phyloP scores from a whole-genome alignment of 1,140 invertebrate genomes.

The Sarcophaga bullata region DNA sequence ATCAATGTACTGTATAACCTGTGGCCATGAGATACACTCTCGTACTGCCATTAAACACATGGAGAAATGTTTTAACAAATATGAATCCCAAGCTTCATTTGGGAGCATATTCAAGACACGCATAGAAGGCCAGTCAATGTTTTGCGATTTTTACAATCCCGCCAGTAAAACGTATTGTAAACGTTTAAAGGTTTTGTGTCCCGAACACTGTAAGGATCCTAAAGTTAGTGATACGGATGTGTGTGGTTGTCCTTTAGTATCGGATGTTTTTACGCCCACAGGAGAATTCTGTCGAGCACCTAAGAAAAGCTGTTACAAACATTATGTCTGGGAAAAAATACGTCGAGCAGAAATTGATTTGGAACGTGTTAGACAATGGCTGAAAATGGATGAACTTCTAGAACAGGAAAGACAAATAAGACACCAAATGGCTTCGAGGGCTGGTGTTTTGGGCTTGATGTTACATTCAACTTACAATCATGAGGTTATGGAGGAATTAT shows the following conservation, averaged over 20 bases:
- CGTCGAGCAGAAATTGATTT: slow-evolving; percentile 87
- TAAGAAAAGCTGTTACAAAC: slow-evolving; percentile 91
- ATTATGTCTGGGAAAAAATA: slow-evolving; percentile 96
- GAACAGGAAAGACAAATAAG: slow-evolving; percentile 93
- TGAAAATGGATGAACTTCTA: slow-evolving; percentile 94
- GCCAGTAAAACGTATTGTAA: slow-evolving; percentile 95
- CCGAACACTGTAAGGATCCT: slow-evolving; percentile 97
- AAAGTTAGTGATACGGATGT: slow-evolving; percentile 86
- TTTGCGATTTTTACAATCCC: slow-evolving; percentile 96
- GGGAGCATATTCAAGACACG: slow-evolving; percentile 93
- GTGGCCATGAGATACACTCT: slow-evolving; percentile 92
- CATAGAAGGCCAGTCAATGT: slow-evolving; percentile 94
- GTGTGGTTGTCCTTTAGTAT: slow-evolving; percentile 91
- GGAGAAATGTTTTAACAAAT: slow-evolving; percentile 97
- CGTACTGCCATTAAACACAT: slow-evolving; percentile 91
- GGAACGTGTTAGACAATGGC: slow-evolving; percentile 84
- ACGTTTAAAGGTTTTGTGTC: slow-evolving; percentile 92
- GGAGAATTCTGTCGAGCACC: slow-evolving; percentile 76
- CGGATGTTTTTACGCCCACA: slow-evolving; percentile 82
- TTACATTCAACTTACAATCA: slow-evolving; percentile 95
- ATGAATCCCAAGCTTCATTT: slow-evolving; percentile 97
- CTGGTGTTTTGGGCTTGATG: slow-evolving; percentile 91
- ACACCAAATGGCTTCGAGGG: slow-evolving; percentile 85
- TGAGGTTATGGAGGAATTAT: slow-evolving; percentile 80
- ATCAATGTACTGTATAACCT: slow-evolving; percentile 95